Evolutionary conservation across 1,140 invertebrate genomes (phyloP), one percentile per base, ranked within the genome.

Genomic region (Steinernema feltiae): DNA sequence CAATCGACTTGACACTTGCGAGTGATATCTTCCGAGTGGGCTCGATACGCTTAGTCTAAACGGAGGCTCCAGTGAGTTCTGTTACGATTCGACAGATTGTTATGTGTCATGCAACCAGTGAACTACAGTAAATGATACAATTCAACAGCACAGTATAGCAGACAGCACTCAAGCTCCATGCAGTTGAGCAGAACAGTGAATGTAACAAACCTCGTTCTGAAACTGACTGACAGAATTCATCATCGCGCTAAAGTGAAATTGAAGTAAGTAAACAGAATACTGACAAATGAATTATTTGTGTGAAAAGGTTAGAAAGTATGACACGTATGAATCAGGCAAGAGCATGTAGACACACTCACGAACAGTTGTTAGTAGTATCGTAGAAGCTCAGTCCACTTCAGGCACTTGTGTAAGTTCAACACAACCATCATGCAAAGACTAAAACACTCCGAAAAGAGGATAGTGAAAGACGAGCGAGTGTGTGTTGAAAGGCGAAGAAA

Each of bases 1-100:
- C 76, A 35, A 85, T 85, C n/a, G 83, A 83, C 17, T 81, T 78
- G 70, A 85, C 78, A 73, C 79, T 85, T 15, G 83, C 82, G 21
- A 85, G 73, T 12, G 84, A 86, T 41, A 85, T 85, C 72, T 85
- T 85, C 31, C 83, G 77, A 24, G 74, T 69, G 27, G 82, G 53
- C 30, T 76, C 69, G 3, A 31, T 73, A 24, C 53, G 41, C 18
- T 48, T 46, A 48, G 41, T 32, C 72, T 69, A 31, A 74, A 63
- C 41, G 32, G 21, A 7, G 18, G 41, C 7, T 77, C n/a, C 17
- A 18, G 70, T 69, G 32, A 77, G 74, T n/a, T n/a, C n/a, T n/a
- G n/a, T n/a, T n/a, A n/a, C n/a, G n/a, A n/a, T n/a, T n/a, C n/a
- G n/a, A n/a, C n/a, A n/a, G n/a, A n/a, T n/a, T n/a, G n/a, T n/a